Conservation (phyloP, 2,797 vertebrate species). For the Lacerta agilis region DNA sequence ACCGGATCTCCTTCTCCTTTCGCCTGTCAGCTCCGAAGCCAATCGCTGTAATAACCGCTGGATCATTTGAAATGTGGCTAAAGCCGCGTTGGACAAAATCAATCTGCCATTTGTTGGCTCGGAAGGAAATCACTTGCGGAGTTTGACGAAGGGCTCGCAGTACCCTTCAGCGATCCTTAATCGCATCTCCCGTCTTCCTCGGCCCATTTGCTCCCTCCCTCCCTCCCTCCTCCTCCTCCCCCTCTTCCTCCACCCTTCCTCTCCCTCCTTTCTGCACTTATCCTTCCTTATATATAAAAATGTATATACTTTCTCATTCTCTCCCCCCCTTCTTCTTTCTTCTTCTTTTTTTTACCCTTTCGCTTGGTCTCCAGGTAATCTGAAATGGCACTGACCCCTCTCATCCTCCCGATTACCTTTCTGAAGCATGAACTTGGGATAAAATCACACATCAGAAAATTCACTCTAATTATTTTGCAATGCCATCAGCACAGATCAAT, state of each 20-base stretch:
- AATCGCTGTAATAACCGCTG: conserved; percentile 89
- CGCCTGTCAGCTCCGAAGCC: conserved; percentile 88
- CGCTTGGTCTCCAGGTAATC: conserved; percentile 90
- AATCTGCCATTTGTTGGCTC: conserved; percentile 91
- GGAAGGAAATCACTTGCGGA: conserved; percentile 84
- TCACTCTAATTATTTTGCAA: conserved; percentile 94
- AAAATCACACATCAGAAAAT: conserved; percentile 96
- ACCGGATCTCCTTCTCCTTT: conserved; percentile 82
- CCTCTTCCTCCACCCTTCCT: conserved; percentile 50
- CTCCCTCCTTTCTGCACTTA: not conserved
- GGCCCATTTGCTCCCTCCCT: conserved; percentile 58
- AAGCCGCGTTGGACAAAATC: conserved; percentile 88
- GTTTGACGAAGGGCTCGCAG: conserved; percentile 86
- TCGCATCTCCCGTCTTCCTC: conserved; percentile 54
- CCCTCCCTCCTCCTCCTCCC: conserved; percentile 47
- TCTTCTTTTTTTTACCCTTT: conserved; percentile 79
- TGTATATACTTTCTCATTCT: too few relatives aligned
- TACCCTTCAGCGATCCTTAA: conserved; percentile 84
- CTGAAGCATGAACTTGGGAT: conserved; percentile 92
- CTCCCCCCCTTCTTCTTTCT: not conserved
- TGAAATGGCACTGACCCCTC: conserved; percentile 95
- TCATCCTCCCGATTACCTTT: conserved; percentile 93
- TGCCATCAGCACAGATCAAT: conserved; percentile 98
- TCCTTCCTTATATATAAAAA: not conserved
- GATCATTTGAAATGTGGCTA: conserved; percentile 87